Evolutionary conservation across 2,888 invertebrate species (phyloP).

Genomic region (Synergus japonicus): DNA sequence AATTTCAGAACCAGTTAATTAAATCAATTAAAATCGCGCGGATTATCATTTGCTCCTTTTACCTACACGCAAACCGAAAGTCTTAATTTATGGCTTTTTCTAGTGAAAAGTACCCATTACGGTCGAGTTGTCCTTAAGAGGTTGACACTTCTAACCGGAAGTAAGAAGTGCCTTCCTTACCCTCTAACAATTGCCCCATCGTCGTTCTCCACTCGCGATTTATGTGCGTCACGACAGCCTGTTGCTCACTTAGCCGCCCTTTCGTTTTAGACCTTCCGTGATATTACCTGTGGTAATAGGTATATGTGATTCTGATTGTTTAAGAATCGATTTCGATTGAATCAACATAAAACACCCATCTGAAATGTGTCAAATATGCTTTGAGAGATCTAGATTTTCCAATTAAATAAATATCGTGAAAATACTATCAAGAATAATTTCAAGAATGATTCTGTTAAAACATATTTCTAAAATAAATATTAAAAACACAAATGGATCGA

Average conservation of each 20-base stretch:
- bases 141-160: conserved; percentile 54
- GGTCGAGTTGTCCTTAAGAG: conserved; percentile 41
- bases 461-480: not conserved
- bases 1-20: not conserved
- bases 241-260: conserved; percentile 62
- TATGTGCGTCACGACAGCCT: conserved; percentile 70
- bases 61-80: conserved; percentile 18
- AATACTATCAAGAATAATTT: not conserved
- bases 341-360: conserved; percentile 2
- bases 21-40: not conserved
- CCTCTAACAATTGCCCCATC: conserved; percentile 49
- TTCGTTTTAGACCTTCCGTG: conserved; percentile 50
- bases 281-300: conserved; percentile 38
- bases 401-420: not conserved
- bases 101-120: conserved; percentile 22
- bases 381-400: not conserved
- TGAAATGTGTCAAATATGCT: not conserved
- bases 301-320: conserved; percentile 34
- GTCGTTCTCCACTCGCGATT: conserved; percentile 54
- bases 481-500: not conserved
- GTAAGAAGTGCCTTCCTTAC: conserved; percentile 60
- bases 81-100: conserved; percentile 9
- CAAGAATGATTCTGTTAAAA: not conserved
- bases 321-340: conserved; percentile 30
- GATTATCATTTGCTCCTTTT: not conserved